A percentile compares a stretch with the other conserved stretches of the same genome.
phyloP scores from a whole-genome alignment of 2,888 invertebrate species.

The Prionchulus punctatus region DNA sequence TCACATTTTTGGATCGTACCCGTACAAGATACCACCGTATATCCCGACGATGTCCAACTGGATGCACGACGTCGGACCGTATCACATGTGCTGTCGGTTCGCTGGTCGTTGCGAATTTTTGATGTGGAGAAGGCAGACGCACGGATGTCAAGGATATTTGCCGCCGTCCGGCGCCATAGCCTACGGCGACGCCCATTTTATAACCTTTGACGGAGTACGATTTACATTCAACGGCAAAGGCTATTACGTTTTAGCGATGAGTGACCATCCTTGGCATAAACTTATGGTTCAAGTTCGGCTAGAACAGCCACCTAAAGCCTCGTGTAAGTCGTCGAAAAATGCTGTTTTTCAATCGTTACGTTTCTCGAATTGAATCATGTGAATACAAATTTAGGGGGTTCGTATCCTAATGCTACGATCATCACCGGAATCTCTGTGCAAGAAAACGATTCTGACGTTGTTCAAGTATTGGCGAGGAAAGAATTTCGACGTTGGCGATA shows the following conservation, averaged over 20 bases:
- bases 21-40: slow-evolving; percentile 46
- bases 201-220: slow-evolving; percentile 56
- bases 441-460: slow-evolving; percentile 63
- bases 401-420: slow-evolving; percentile 27
- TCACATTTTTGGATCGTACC: slow-evolving; percentile 67
- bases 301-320: slow-evolving; percentile 8
- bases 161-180: slow-evolving; percentile 54
- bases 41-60: slow-evolving; percentile 81
- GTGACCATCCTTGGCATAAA: slow-evolving; percentile 7
- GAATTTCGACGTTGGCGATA: slow-evolving; percentile 9
- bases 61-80: slow-evolving; percentile 80
- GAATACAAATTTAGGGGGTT: too few species aligned
- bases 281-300: slow-evolving; percentile 4
- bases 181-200: slow-evolving; percentile 4
- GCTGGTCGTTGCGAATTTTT: slow-evolving; percentile 71
- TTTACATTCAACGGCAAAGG: slow-evolving; percentile 86
- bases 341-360: too few species aligned
- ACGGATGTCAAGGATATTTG: slow-evolving; percentile 83
- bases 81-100: slow-evolving; percentile 76
- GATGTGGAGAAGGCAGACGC: slow-evolving; percentile 66
- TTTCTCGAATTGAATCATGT: too few species aligned
- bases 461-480: slow-evolving; percentile 42
- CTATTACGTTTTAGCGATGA: slow-evolving; percentile 59
- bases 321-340: too few species aligned
- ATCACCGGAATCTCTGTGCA: slow-evolving; percentile 44